phyloP scores from a whole-genome alignment of 1,140 invertebrate genomes.

The Diorhabda elongata region DNA sequence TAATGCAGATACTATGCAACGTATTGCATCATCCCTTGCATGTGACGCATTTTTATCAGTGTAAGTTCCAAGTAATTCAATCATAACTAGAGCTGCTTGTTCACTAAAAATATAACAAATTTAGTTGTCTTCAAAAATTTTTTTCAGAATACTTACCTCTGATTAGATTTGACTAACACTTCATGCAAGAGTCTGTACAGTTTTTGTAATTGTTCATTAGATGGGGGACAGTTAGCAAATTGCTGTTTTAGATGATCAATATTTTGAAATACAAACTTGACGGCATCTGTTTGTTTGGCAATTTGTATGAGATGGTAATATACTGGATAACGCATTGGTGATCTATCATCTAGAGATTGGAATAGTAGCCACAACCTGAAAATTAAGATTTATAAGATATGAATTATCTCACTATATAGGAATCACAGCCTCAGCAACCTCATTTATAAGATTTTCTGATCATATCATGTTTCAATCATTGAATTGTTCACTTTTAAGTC shows the following conservation, averaged over 20 bases:
- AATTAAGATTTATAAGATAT: conserved; percentile 27
- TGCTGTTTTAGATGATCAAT: conserved; percentile 80
- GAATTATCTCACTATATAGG: neutral
- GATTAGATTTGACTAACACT: conserved; percentile 70
- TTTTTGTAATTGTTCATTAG: conserved; percentile 90
- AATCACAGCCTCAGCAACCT: too few species aligned
- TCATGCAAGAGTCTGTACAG: conserved; percentile 84
- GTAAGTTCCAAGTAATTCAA: conserved; percentile 91
- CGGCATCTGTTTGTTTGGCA: conserved; percentile 79
- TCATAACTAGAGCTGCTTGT: conserved; percentile 91
- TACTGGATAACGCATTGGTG: conserved; percentile 83
- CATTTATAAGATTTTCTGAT: too few species aligned
- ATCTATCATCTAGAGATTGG: conserved; percentile 81
- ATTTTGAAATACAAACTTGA: conserved; percentile 74
- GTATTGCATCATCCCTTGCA: conserved; percentile 92
- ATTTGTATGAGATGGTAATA: conserved; percentile 88
- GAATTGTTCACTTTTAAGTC: too few species aligned
- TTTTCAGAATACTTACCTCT: conserved; percentile 51
- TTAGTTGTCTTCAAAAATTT: conserved; percentile 6
- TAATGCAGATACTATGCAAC: conserved; percentile 91
- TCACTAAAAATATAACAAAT: conserved; percentile 58
- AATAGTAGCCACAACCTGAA: conserved; percentile 79
- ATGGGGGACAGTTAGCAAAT: conserved; percentile 76
- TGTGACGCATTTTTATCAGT: conserved; percentile 95
- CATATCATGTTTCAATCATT: too few species aligned